Percentiles rank a stretch among this genome's conserved stretches.
Conservation (phyloP, 2,113 vertebrate species). For the Willisornis vidua region DNA sequence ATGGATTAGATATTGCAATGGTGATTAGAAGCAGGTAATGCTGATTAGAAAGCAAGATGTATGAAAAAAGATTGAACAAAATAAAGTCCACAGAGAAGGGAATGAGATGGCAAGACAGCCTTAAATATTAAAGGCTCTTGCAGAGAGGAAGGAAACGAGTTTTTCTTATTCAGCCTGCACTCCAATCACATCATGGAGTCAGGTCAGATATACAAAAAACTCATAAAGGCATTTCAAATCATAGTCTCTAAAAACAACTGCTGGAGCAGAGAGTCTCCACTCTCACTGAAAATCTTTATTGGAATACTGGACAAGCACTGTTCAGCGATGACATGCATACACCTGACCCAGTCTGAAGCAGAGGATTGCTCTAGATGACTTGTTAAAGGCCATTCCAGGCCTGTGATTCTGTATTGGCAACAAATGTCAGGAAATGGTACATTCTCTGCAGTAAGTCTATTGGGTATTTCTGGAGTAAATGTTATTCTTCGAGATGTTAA, state of each 20-base stretch:
- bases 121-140: not conserved
- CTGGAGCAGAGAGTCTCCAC: not conserved
- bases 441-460: not conserved
- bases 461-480: not conserved
- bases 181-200: not conserved
- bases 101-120: not conserved
- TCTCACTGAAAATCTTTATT: not conserved
- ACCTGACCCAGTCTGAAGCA: not conserved
- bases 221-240: not conserved
- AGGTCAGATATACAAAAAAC: not conserved
- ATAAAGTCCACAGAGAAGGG: not conserved
- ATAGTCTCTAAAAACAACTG: not conserved
- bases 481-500: slow-evolving; percentile 2
- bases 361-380: not conserved
- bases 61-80: not conserved
- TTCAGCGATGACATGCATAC: not conserved
- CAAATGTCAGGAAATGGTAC: not conserved
- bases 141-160: not conserved
- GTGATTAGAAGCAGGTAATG: not conserved
- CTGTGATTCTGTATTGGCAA: not conserved
- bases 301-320: not conserved
- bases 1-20: not conserved
- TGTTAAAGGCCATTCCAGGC: not conserved
- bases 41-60: not conserved
- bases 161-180: not conserved